phyloP scores from a whole-genome alignment of 1,140 invertebrate species.

The Globodera rostochiensis region DNA sequence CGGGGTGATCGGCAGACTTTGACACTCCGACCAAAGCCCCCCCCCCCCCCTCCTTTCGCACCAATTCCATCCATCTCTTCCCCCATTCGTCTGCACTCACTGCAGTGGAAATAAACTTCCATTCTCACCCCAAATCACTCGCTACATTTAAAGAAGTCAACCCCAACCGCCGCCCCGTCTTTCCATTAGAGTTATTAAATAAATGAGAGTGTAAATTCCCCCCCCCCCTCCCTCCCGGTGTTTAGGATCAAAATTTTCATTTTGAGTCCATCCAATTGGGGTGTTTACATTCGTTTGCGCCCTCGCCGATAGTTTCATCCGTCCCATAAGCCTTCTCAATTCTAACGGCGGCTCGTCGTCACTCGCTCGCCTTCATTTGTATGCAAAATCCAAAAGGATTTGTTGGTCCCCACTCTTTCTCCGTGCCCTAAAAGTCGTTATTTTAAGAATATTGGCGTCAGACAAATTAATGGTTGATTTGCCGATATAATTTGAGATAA shows the following conservation, averaged over 20 bases:
- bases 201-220: neutral
- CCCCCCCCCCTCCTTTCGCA: no score
- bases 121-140: neutral
- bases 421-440: no score
- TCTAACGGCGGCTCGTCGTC: neutral
- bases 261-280: neutral
- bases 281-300: neutral
- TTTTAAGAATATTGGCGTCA: no score
- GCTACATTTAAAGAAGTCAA: neutral
- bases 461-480: no score
- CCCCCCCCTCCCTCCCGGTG: no score
- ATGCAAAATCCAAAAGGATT: neutral
- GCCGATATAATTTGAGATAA: no score
- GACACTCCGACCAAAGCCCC: neutral
- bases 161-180: neutral
- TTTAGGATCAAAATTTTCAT: neutral
- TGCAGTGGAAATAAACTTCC: neutral
- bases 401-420: no score
- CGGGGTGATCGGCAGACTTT: neutral
- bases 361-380: neutral
- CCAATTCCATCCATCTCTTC: no score
- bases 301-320: neutral
- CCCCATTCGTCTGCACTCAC: neutral
- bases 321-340: neutral
- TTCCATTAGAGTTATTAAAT: slow-evolving; percentile 1